These are phyloP conservation scores for Magallana angulata DNA, from an alignment of 1,140 invertebrate species.

Conservation along the genomic window DNA sequence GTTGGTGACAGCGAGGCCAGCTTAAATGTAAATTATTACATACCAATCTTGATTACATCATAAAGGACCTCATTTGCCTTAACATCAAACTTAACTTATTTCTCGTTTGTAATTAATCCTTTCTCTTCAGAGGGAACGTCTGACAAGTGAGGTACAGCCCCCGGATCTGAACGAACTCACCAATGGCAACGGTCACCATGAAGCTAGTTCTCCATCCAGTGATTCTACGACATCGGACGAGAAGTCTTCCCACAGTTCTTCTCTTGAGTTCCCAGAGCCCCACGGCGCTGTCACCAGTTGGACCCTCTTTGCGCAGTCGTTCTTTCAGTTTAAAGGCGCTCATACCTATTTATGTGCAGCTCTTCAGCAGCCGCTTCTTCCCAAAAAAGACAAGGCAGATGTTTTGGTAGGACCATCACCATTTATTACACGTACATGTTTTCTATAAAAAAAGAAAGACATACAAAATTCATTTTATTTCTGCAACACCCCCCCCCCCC, in stretches of 20 bases:
- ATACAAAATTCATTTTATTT: not conserved
- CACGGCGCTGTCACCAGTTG: constrained; percentile 57
- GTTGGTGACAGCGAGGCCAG: no score
- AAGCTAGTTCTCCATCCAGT: constrained; percentile 42
- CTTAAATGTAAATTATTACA: no score
- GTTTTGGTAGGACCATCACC: constrained; percentile 60
- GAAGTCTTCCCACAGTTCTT: constrained; percentile 23
- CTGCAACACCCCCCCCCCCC: constrained; percentile 61
- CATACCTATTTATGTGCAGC: constrained; percentile 67
- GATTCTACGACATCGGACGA: constrained; percentile 49
- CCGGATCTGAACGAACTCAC: constrained; percentile 23
- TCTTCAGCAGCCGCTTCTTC: constrained; percentile 66
- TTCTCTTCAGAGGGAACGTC: constrained; percentile 6
- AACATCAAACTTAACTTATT: no score
- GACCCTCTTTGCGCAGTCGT: constrained; percentile 65
- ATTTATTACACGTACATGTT: not conserved
- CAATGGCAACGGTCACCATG: constrained; percentile 43
- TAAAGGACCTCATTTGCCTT: no score
- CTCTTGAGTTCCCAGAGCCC: constrained; percentile 34
- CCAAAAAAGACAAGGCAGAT: constrained; percentile 67
- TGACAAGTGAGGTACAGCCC: constrained; percentile 36
- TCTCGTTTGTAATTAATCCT: no score
- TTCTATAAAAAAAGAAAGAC: no score
- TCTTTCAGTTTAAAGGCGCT: constrained; percentile 64
- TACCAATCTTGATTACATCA: no score